Evolutionary conservation across 2,113 vertebrate genomes (phyloP), one percentile per base, ranked within the genome.

Genomic region (Chitala chitala): DNA sequence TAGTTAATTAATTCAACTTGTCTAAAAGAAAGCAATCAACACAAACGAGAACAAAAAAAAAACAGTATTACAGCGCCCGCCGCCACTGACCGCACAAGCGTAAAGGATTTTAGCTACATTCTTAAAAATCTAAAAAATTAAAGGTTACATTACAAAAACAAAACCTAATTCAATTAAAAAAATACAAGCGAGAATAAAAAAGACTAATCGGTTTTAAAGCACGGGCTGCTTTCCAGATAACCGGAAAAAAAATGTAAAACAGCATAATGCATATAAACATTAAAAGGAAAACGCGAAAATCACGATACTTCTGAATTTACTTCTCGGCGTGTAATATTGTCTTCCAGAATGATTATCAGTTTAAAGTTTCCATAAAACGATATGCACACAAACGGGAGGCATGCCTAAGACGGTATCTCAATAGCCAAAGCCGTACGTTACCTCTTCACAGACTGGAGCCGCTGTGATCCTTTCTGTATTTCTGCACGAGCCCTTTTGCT

Each of bases 391-490:
- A 66, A 38, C 24, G 24, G 40, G n/a, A 38, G 22, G 38, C 20
- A 66, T 24, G 22, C 31, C 59, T n/a, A 63, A 38, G 59, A 63
- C 59, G 59, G 59, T 63, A 63, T 63, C 59, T 36, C 33, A 33
- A 29, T 63, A 38, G 38, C 17, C 33, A 7, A n/a, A 46, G 64
- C 44, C 64, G 64, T 63, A 63, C 64, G 64, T 46, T 50, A 70
- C 54, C 63, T 75, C 65, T 13, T 20, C 26, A 17, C 48, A 31
- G 64, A 38, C 24, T 40, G 46, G 40, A 13, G 44, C 55, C 36
- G 24, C 17, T 51, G 40, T 55, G 63, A 42, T 9, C 46, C 40
- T 38, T 55, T 70, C 71, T 70, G 54, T 51, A 48, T 40, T 69
- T 24, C 38, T 44, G 48, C 51, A 12, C 24, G 29, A 64, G 20